Evolutionary conservation across 2,888 invertebrate species (phyloP), one percentile per base, ranked within the genome.

Genomic region (Sphaerophoria taeniata): DNA sequence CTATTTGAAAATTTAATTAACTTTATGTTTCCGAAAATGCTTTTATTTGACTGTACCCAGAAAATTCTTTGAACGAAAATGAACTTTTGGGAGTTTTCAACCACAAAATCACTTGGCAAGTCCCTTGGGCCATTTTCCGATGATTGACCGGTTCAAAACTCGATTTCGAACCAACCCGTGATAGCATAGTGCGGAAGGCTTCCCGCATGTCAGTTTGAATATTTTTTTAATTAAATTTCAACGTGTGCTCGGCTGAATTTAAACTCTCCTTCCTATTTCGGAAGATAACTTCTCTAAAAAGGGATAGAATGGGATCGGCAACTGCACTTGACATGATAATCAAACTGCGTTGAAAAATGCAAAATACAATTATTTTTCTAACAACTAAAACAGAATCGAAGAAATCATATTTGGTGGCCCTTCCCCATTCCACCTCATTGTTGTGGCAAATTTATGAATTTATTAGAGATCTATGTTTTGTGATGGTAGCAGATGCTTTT

Each of bases 221-320:
- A 24, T 24, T 51, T 73, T 73, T 76, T 80, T 85, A 85, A 85
- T 85, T 85, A 81, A 81, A 81, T 67, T 45, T 65, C 47, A 34
- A 53, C 3, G 56, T 14, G 53, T 75, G 53, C 14, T 24, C 33
- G 33, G 45, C 33, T 55, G 51, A 51, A 65, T 9, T 24, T n/a
- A 31, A 45, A 61, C 45, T 45, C 34, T 16, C 9, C 33, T 60
- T 65, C 43, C 56, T 16, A 12, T 24, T 24, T 36, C 4, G 16
- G 6, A 14, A 43, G 45, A 58, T 51, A 65, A n/a, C 7, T 1
- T 24, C 11, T 12, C 24, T 24, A 2, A 24, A 24, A 9, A 14
- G 11, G 24, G 16, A 24, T 34, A 36, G 12, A 12, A 24, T 34
- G 4, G 31, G n/a, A 45, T 24, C 9, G 49, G 47, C 16, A 55